Percentiles rank a stretch among this genome's conserved stretches.
These are phyloP conservation scores for Cataglyphis albicans DNA, from an alignment of 2,888 invertebrate species.

Conservation along the genomic window DNA sequence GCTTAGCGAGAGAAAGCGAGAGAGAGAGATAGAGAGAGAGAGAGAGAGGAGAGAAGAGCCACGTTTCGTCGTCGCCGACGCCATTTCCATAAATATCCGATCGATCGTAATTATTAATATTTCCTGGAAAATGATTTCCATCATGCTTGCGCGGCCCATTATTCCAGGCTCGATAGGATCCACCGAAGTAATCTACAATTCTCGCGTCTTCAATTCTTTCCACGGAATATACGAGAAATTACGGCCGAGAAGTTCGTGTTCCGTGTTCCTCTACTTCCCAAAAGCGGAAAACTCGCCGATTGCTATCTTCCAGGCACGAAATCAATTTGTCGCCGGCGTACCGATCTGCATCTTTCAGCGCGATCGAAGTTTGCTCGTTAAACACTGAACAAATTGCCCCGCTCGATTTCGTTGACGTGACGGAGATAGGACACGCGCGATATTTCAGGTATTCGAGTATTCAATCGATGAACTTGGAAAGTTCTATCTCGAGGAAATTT, in stretches of 20 bases:
- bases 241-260: not conserved
- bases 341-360: constrained; percentile 20
- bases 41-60: not conserved
- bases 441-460: constrained; percentile 8
- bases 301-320: constrained; percentile 36
- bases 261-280: not conserved
- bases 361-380: constrained; percentile 53
- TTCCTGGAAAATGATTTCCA: constrained; percentile 47
- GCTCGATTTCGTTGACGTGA: constrained; percentile 42
- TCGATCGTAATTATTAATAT: constrained; percentile 57
- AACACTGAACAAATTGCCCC: constrained; percentile 46
- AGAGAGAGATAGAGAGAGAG: not conserved
- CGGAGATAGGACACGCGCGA: constrained; percentile 21
- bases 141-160: constrained; percentile 29
- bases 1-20: constrained; percentile 29
- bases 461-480: not conserved
- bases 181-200: constrained; percentile 21
- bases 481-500: not conserved
- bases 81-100: constrained; percentile 54
- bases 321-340: constrained; percentile 47
- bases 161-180: constrained; percentile 29
- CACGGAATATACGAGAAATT: constrained; percentile 1
- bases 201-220: constrained; percentile 2
- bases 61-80: constrained; percentile 19
- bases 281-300: constrained; percentile 20